phyloP scores from a whole-genome alignment of 2,113 vertebrate species.

The Eleginops maclovinus region DNA sequence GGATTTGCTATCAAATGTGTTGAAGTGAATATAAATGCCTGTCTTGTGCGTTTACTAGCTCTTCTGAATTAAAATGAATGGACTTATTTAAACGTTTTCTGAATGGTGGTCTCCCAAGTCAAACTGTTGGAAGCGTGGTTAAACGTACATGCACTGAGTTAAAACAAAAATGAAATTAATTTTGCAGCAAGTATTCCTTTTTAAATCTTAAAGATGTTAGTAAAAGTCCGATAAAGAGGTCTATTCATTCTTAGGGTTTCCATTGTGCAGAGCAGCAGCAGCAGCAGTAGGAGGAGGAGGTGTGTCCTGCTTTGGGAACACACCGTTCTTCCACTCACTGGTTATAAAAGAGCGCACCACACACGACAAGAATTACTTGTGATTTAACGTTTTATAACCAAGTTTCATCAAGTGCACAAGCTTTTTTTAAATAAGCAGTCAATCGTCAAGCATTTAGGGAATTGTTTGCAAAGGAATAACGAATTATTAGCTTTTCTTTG shows the following conservation, averaged over 20 bases:
- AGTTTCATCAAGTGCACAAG: not conserved
- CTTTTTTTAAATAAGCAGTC: not conserved
- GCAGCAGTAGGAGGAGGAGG: constrained; percentile 33
- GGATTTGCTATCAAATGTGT: not conserved
- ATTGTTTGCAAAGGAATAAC: not conserved
- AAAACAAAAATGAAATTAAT: not conserved
- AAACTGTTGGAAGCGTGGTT: not conserved
- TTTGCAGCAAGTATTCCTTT: not conserved
- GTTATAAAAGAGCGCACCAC: constrained; percentile 28
- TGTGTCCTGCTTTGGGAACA: constrained; percentile 67
- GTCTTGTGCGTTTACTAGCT: not conserved
- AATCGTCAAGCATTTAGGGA: fast-evolving
- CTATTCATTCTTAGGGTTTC: not conserved
- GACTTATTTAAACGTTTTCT: not conserved
- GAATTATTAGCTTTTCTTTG: not conserved
- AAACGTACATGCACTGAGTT: not conserved
- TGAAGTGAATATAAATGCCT: not conserved
- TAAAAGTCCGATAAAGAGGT: not conserved
- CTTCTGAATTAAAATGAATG: no score
- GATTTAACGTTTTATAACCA: not conserved
- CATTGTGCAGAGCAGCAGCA: constrained; percentile 2
- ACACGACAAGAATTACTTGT: not conserved
- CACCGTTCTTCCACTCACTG: constrained; percentile 44
- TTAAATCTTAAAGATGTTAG: not conserved
- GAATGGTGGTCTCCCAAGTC: not conserved